phyloP scores from a whole-genome alignment of 2,797 vertebrate species.

The Danio jaintianensis region DNA sequence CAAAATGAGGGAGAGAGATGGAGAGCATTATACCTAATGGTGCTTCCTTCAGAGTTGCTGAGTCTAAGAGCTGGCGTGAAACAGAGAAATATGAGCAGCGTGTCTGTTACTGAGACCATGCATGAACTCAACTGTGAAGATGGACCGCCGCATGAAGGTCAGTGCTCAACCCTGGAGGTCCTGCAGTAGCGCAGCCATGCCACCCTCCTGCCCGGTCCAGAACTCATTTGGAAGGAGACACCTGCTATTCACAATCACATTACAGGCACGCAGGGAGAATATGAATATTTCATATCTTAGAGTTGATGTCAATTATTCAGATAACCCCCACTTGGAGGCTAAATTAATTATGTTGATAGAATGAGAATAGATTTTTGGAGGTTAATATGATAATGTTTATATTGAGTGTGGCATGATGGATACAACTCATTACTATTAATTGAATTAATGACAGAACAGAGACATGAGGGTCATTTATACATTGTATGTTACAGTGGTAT shows the following conservation, averaged over 20 bases:
- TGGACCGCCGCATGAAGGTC: constrained; percentile 67
- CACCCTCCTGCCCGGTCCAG: constrained; percentile 22
- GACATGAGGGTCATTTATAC: constrained; percentile 68
- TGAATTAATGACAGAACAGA: constrained; percentile 74
- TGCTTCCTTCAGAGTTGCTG: constrained; percentile 74
- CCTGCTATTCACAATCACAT: constrained; percentile 52
- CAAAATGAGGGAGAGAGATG: constrained; percentile 27
- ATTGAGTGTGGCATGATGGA: constrained; percentile 75
- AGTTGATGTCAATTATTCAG: constrained; percentile 78
- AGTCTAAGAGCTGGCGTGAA: constrained; percentile 62
- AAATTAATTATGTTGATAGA: constrained; percentile 81
- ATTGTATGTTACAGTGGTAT: constrained; percentile 27
- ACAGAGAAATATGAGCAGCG: constrained; percentile 57
- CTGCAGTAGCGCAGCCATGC: constrained; percentile 19
- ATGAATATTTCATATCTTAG: constrained; percentile 79
- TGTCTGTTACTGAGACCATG: constrained; percentile 48
- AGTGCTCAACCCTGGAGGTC: constrained; percentile 55
- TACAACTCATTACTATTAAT: constrained; percentile 77
- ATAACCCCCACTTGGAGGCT: constrained; percentile 73
- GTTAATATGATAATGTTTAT: constrained; percentile 81
- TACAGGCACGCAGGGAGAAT: constrained; percentile 65
- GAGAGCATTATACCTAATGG: constrained; percentile 76
- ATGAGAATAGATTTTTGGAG: constrained; percentile 71
- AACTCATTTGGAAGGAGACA: constrained; percentile 48
- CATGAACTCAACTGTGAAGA: constrained; percentile 66